phyloP scores from a whole-genome alignment of 2,888 invertebrate genomes.

The Eilema sororculum region DNA sequence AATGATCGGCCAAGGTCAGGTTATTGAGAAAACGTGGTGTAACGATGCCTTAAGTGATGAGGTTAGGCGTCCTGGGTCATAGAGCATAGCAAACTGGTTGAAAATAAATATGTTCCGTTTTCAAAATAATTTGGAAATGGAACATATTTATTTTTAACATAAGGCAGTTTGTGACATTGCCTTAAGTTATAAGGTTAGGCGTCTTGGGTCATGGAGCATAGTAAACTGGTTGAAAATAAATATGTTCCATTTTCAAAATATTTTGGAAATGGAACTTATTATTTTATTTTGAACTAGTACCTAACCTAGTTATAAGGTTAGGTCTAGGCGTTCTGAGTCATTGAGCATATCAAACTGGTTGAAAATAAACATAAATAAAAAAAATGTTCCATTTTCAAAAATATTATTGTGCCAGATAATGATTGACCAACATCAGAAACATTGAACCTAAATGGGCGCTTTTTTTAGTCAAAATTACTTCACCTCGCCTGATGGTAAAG shows the following conservation, averaged over 20 bases:
- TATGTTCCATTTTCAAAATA: not conserved
- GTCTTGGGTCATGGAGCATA: slow-evolving; percentile 18
- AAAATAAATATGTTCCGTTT: not conserved
- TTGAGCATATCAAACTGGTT: slow-evolving; percentile 7
- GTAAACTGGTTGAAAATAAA: not conserved
- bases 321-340: slow-evolving; percentile 15
- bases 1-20: slow-evolving; percentile 64
- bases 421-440: no score
- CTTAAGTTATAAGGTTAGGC: slow-evolving; percentile 34
- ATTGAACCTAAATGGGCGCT: no score
- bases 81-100: slow-evolving; percentile 6
- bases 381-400: not conserved
- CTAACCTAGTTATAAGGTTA: slow-evolving; percentile 37
- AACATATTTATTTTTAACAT: no score
- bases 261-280: not conserved
- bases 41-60: slow-evolving; percentile 45
- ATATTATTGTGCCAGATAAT: no score
- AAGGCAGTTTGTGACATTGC: slow-evolving; percentile 51
- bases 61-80: slow-evolving; percentile 21
- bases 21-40: slow-evolving; percentile 71
- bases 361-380: no score
- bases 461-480: no score
- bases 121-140: not conserved
- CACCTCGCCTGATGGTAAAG: no score
- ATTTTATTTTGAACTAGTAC: slow-evolving; percentile 39